These are phyloP conservation scores for Yponomeuta cagnagella DNA, from an alignment of 2,888 invertebrate genomes.

Conservation along the genomic window DNA sequence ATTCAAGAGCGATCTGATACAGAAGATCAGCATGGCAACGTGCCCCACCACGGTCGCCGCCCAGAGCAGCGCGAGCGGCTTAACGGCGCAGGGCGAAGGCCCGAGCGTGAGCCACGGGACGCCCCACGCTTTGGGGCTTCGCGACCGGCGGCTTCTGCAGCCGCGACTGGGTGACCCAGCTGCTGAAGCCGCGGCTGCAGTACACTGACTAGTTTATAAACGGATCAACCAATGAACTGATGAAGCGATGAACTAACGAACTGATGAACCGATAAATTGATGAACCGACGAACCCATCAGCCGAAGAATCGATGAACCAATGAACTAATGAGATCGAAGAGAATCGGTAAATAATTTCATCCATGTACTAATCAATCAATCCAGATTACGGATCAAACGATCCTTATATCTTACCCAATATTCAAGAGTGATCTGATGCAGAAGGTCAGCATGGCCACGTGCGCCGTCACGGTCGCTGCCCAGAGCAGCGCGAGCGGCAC, in stretches of 20 bases:
- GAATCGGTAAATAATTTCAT: too few relatives aligned
- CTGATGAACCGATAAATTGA: too few relatives aligned
- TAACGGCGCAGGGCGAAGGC: slow-evolving; percentile 61
- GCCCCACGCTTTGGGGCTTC: slow-evolving; percentile 48
- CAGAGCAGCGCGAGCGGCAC: slow-evolving; percentile 59
- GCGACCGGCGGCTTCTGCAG: slow-evolving; percentile 34
- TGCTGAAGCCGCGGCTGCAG: too few relatives aligned
- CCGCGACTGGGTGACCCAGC: too few relatives aligned
- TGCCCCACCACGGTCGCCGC: slow-evolving; percentile 49
- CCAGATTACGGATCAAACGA: too few relatives aligned
- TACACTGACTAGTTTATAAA: too few relatives aligned
- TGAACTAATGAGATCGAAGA: too few relatives aligned
- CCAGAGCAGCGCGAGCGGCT: slow-evolving; percentile 62
- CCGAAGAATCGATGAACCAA: too few relatives aligned
- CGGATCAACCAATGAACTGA: too few relatives aligned
- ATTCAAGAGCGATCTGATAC: slow-evolving; percentile 55
- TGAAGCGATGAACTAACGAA: too few relatives aligned
- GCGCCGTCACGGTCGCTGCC: slow-evolving; percentile 49
- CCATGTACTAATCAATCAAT: too few relatives aligned
- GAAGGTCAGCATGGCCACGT: slow-evolving; percentile 59
- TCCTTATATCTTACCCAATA: slow-evolving; percentile 46
- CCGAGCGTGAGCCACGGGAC: slow-evolving; percentile 63
- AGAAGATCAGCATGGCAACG: slow-evolving; percentile 58
- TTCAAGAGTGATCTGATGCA: slow-evolving; percentile 57
- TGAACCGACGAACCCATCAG: too few relatives aligned